Base-by-base conservation (phyloP, 2,888 invertebrate genomes). In the Chrysopilus asiliformis region DNA sequence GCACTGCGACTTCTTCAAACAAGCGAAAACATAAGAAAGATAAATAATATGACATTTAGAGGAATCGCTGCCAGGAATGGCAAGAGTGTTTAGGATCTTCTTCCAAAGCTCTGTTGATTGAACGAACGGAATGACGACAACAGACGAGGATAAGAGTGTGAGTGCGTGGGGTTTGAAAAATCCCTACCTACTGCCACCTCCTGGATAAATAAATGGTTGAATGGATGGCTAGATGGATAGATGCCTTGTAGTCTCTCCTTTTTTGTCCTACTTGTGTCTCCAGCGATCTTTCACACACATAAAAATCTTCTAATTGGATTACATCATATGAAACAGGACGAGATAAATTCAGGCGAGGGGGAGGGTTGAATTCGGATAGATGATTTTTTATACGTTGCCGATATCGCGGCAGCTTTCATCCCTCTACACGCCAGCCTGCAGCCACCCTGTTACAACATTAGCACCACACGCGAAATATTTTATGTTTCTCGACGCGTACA, bases 301-400 rank as follows among this genome's bases (percentile, higher is more conserved):
- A n/a, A n/a, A n/a, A n/a, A n/a, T n/a, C n/a, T n/a, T 32, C 32
- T 31, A 37, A 37, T 37, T 37, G 36, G 36, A 37, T 37, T 37
- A 37, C 31, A 32, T 32, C 36, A 37, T 31, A 37, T 37, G 31
- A 26, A 37, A 36, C 7, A 15, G 30, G 27, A 7, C 18, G 8
- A 17, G 10, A 34, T 16, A 14, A 17, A 17, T 18, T n/a, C n/a
- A n/a, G n/a, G n/a, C n/a, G n/a, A n/a, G 12, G 12, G 34, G 18
- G 27, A 27, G 14, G n/a, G n/a, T n/a, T n/a, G n/a, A n/a, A n/a
- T n/a, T n/a, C n/a, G n/a, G n/a, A n/a, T n/a, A n/a, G n/a, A n/a
- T n/a, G n/a, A n/a, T n/a, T n/a, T n/a, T n/a, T n/a, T n/a, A n/a
- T n/a, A n/a, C n/a, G n/a, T n/a, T n/a, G n/a, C n/a, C n/a, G n/a